These are phyloP conservation scores for Threskiornis aethiopicus DNA, from an alignment of 2,797 vertebrate species.

Conservation along the genomic window DNA sequence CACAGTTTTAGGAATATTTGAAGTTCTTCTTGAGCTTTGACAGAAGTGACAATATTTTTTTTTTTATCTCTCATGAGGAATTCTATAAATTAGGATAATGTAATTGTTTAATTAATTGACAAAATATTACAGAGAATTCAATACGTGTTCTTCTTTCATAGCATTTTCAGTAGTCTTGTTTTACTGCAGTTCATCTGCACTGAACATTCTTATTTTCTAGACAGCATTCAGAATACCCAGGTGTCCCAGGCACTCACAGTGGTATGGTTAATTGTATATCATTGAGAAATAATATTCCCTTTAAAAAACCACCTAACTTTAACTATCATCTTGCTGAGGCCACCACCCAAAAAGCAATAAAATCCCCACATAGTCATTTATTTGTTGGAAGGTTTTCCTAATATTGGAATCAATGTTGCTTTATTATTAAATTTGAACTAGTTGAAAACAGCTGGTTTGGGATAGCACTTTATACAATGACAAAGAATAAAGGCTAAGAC, in stretches of 20 bases:
- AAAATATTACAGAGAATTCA: not conserved
- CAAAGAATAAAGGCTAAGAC: not conserved
- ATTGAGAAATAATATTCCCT: not conserved
- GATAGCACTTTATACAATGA: not conserved
- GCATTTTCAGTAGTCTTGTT: not conserved
- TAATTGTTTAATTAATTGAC: not conserved
- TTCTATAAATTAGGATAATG: not conserved
- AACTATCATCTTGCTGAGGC: not conserved
- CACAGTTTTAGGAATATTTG: not conserved
- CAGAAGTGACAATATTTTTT: not conserved
- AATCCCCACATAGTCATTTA: rapidly evolving
- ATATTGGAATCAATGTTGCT: not conserved
- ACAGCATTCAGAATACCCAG: not conserved
- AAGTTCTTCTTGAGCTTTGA: not conserved
- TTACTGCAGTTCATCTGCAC: not conserved
- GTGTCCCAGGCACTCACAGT: not conserved
- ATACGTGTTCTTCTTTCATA: not conserved
- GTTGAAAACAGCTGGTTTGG: not conserved
- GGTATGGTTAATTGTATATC: not conserved
- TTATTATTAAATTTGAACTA: not conserved
- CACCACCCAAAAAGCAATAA: not conserved
- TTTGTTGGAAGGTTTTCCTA: not conserved
- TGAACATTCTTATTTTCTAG: not conserved
- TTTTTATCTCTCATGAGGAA: not conserved
- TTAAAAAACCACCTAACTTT: not conserved